Conservation (phyloP, 2,888 invertebrate species). For the Tanypteryx hageni region DNA sequence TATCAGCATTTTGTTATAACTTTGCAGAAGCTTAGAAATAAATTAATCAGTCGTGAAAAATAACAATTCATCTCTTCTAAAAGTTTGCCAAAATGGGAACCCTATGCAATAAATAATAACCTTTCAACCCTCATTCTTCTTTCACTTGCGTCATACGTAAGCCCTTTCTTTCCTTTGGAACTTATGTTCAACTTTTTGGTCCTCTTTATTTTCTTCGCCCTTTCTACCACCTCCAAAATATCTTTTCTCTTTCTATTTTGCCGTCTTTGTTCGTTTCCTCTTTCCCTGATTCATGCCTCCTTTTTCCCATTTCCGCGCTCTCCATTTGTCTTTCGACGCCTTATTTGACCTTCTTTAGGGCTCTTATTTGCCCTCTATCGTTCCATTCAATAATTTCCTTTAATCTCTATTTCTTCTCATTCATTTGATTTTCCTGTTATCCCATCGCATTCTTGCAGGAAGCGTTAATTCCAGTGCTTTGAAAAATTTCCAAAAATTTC, state of each 20-base stretch:
- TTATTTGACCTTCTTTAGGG: too few species aligned
- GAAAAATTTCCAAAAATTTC: too few species aligned
- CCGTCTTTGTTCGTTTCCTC: not conserved
- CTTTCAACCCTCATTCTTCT: not conserved
- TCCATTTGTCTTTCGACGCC: too few species aligned
- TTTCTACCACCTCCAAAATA: not conserved
- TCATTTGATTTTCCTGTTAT: too few species aligned
- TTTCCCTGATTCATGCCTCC: not conserved
- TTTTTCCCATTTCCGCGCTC: not conserved
- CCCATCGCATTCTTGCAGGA: too few species aligned
- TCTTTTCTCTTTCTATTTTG: not conserved
- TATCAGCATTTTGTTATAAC: not conserved
- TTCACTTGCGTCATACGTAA: not conserved
- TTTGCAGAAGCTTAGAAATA: not conserved
- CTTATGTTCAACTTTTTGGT: not conserved
- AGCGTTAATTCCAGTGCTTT: too few species aligned
- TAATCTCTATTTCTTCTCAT: too few species aligned
- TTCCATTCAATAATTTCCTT: too few species aligned
- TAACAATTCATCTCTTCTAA: not conserved
- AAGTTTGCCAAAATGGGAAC: not conserved
- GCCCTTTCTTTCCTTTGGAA: not conserved
- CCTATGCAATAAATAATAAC: not conserved
- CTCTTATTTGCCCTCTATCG: too few species aligned
- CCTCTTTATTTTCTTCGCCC: not conserved
- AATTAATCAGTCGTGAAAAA: not conserved